Evolutionary conservation across 2,797 vertebrate genomes (phyloP).

Genomic region (Tragelaphus oryx): DNA sequence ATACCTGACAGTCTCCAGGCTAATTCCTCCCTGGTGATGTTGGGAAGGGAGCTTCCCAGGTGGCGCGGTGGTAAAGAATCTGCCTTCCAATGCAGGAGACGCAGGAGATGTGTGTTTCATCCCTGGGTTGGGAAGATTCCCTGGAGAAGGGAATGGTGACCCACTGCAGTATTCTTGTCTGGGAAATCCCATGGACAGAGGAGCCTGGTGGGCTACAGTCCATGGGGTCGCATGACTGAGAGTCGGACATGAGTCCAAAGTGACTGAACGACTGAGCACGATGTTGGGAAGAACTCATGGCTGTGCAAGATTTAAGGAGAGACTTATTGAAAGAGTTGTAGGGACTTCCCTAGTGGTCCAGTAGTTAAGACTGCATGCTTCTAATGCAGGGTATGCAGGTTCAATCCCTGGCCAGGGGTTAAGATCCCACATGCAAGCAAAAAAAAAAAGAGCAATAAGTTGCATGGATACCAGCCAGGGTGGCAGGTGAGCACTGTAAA

Average conservation of each 20-base stretch:
- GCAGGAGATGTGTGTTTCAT: not conserved
- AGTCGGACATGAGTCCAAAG: not conserved
- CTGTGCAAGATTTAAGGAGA: not conserved
- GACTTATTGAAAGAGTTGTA: not conserved
- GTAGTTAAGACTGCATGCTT: not conserved
- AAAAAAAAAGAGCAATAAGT: not conserved
- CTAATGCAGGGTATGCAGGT: not conserved
- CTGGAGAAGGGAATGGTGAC: not conserved
- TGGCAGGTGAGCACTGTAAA: not conserved
- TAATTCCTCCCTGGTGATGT: not conserved
- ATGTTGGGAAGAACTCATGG: not conserved
- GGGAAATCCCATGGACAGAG: not conserved
- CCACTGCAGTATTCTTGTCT: not conserved
- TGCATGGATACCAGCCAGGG: not conserved
- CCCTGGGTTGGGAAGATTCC: not conserved
- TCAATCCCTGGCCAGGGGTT: not conserved
- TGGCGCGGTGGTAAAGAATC: not conserved
- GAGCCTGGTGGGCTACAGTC: not conserved
- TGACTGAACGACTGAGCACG: not conserved
- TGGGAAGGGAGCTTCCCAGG: not conserved
- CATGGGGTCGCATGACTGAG: not conserved
- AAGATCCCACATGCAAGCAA: not conserved
- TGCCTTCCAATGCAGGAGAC: not conserved
- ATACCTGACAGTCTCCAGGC: not conserved
- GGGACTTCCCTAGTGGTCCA: not conserved